Evolutionary conservation across 2,888 invertebrate genomes (phyloP).

Genomic region (Cyaniris semiargus): DNA sequence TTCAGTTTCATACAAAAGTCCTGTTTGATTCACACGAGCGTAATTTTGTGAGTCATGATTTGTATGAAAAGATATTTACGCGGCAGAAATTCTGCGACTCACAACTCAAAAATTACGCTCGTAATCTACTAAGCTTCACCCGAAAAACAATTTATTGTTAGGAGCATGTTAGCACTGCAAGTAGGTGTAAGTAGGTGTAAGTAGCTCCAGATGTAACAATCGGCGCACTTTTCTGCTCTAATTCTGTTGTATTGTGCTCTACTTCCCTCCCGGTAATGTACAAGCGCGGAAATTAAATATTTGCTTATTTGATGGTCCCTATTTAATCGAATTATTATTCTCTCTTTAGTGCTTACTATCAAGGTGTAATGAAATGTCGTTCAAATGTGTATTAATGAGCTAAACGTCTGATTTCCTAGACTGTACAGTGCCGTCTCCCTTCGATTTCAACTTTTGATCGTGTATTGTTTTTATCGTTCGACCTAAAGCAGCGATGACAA

Average conservation of each 20-base stretch:
- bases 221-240: conserved; percentile 14
- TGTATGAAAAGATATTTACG: too few species aligned
- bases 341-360: too few species aligned
- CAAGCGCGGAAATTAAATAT: background rate
- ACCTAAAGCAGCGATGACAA: background rate
- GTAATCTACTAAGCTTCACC: too few species aligned
- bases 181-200: conserved; percentile 10
- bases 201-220: background rate
- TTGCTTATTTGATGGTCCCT: background rate
- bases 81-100: too few species aligned
- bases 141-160: background rate
- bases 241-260: conserved; percentile 12
- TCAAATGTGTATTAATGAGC: background rate
- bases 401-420: background rate
- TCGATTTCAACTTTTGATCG: background rate
- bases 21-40: too few species aligned
- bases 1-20: too few species aligned
- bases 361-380: too few species aligned
- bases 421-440: background rate
- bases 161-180: background rate
- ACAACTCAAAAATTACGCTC: too few species aligned
- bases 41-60: too few species aligned
- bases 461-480: background rate
- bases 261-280: background rate
- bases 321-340: background rate